Base-by-base conservation (phyloP, 2,888 invertebrate genomes). In the Ornithoptera alexandrae region DNA sequence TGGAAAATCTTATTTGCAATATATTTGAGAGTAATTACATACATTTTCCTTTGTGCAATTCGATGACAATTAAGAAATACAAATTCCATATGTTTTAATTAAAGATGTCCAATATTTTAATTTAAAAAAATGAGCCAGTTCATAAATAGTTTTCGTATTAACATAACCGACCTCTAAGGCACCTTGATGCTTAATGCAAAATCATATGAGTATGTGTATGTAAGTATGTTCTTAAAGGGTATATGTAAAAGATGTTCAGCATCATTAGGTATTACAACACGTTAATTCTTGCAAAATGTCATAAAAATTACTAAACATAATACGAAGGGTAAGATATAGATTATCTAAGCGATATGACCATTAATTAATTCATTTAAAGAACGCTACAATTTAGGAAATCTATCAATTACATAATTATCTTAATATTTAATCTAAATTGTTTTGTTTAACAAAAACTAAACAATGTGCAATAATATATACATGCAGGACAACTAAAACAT, bases 211-310 rank as follows among this genome's bases (percentile, higher is more conserved):
- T 50, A 17, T 18, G 1, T 50, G 18, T 15, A 17, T 59, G 50
- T 22, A 63, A 22, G 18, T 56, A 67, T 36, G 42, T 46, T 65
- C 20, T 65, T 56, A 39, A 61, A 64, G 30, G 59, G 20, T 18
- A 12, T 60, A 10, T 46, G 30, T 5, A 36, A 30, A 58, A 15
- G 62, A 62, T 56, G 62, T 57, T 58, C 17, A 69, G 50, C 62
- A 62, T 58, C 17, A 15, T 58, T 46, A 65, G 42, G n/a, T 46
- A 69, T 69, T 69, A 50, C 39, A 39, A 39, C 53, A 64, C 22
- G 36, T 36, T 18, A 50, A 36, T 30, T 63, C 36, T 60, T 53
- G 64, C 18, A 68, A 68, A 68, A 68, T 64, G 68, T 63, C 64
- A 68, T 36, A 15, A 67, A 30, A 39, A n/a, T 53, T 67, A 63